Evolutionary conservation across 2,797 vertebrate genomes (phyloP).

Genomic region (Ctenopoma kingsleyae): DNA sequence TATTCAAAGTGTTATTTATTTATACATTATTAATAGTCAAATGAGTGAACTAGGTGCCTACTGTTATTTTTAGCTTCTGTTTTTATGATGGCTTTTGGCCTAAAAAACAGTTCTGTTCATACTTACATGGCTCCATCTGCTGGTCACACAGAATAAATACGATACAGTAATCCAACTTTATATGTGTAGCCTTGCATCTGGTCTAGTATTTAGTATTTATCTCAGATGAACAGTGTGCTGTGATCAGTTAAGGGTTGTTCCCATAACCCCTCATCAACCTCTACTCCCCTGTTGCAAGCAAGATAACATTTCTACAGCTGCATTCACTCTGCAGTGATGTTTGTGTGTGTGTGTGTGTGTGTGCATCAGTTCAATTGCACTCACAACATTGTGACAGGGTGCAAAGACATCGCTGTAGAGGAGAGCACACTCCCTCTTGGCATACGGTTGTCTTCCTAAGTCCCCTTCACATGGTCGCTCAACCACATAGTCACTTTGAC

Average conservation of each 20-base stretch:
- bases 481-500: constrained; percentile 91
- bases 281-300: constrained; percentile 24
- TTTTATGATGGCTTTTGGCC: not conserved
- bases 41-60: not conserved
- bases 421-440: constrained; percentile 96
- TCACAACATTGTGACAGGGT: constrained; percentile 97
- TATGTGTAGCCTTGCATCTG: constrained; percentile 12
- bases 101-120: constrained; percentile 1
- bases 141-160: constrained; percentile 55
- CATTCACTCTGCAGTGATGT: constrained; percentile 14
- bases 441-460: constrained; percentile 96
- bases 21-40: not conserved
- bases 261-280: constrained; percentile 50
- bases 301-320: constrained; percentile 49
- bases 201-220: constrained; percentile 27
- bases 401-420: constrained; percentile 97
- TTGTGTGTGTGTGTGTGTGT: constrained; percentile 7
- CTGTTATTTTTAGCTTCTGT: not conserved
- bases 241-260: constrained; percentile 60
- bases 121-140: constrained; percentile 72
- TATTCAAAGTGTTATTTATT: not conserved
- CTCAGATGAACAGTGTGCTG: constrained; percentile 27
- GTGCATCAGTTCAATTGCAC: constrained; percentile 59
- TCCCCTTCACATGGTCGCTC: constrained; percentile 95
- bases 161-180: not conserved